Base-by-base conservation (phyloP, 2,888 invertebrate species). In the Acanthosepion pharaonis region DNA sequence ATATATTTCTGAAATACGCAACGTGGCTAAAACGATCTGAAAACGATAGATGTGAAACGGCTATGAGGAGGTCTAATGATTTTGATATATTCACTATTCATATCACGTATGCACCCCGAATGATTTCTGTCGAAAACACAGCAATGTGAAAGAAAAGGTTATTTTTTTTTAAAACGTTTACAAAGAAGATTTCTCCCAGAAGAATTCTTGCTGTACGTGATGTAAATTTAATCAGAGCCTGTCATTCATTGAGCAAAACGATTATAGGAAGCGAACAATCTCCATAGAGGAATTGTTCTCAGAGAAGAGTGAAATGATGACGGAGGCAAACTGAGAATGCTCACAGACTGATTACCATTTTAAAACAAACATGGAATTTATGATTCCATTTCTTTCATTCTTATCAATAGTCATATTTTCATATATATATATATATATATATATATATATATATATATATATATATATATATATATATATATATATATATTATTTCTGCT, bases 181-280 rank as follows among this genome's bases (percentile, higher is more conserved):
- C 78, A 78, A 78, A 28, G 78, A 78, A 78, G 78, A 78, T 78
- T 78, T 78, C 78, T 78, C 28, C n/a, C 28, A n/a, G n/a, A 78
- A 78, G 78, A 78, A n/a, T 78, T 78, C 78, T 78, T n/a, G 78
- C 28, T n/a, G 78, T 78, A 78, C 78, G 78, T 78, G 78, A 78
- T 78, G n/a, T 28, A 78, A 78, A 78, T 78, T 78, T 78, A 78
- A 78, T 78, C 78, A 78, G 5, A 2, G 28, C n/a, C n/a, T 78
- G 25, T 78, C 78, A 78, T 28, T 78, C 28, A n/a, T 78, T 78
- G 28, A 42, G 25, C 78, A 28, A n/a, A 78, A 78, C 78, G 78
- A 78, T 78, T 78, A 78, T 28, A 78, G 78, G 4, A n/a, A 78
- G 78, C 25, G 9, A 78, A 9, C 9, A 28, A n/a, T 28, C 25